phyloP scores from a whole-genome alignment of 2,888 invertebrate species.

The Megamerina dolium region DNA sequence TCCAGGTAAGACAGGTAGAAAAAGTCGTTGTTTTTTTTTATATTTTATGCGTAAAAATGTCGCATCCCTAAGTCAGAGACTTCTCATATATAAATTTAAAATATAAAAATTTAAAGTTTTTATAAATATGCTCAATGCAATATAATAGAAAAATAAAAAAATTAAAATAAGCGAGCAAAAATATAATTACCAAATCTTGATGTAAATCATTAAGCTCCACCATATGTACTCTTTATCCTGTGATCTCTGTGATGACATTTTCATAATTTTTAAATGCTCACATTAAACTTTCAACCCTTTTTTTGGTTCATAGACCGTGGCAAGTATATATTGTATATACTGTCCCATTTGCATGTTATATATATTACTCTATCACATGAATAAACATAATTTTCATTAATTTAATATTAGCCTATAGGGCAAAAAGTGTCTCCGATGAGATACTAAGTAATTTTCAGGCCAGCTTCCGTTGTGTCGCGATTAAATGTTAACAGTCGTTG shows the following conservation, averaged over 20 bases:
- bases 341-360: too few species aligned
- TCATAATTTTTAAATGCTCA: constrained; percentile 27
- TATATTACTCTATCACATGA: not conserved
- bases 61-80: too few species aligned
- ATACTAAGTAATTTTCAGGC: constrained; percentile 9
- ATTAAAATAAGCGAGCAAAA: too few species aligned
- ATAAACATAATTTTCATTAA: constrained; percentile 34
- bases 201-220: too few species aligned
- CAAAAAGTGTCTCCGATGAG: constrained; percentile 27
- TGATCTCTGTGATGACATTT: constrained; percentile 16
- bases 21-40: too few species aligned
- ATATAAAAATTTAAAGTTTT: too few species aligned
- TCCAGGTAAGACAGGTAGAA: too few species aligned
- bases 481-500: not conserved
- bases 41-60: too few species aligned
- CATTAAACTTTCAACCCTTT: constrained; percentile 20
- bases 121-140: too few species aligned
- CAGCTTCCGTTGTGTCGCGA: not conserved
- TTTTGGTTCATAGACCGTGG: not conserved
- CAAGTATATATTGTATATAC: not conserved
- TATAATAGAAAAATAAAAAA: too few species aligned
- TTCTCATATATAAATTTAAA: too few species aligned
- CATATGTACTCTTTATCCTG: not conserved
- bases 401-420: constrained; percentile 32
- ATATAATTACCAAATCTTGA: too few species aligned